phyloP scores from a whole-genome alignment of 2,888 invertebrate genomes.

The Spodoptera picta region DNA sequence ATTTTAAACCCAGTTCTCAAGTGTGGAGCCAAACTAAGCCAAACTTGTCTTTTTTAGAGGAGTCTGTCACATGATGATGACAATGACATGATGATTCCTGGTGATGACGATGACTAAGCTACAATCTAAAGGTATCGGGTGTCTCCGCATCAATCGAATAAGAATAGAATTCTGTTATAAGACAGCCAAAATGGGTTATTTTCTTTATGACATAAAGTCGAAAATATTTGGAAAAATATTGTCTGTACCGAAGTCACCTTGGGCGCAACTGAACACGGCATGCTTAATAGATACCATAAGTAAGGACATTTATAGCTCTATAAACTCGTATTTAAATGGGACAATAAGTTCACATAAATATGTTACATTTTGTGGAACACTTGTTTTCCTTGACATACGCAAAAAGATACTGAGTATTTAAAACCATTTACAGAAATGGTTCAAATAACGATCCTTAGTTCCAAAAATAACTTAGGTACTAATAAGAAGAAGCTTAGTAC shows the following conservation, averaged over 20 bases:
- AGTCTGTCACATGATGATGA: no score
- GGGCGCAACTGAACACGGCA: conserved; percentile 33
- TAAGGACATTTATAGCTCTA: conserved; percentile 40
- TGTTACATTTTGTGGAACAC: conserved; percentile 18
- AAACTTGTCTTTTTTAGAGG: no score
- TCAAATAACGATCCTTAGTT: no score
- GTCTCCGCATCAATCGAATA: conserved; percentile 4
- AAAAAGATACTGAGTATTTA: no score
- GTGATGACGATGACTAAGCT: no score
- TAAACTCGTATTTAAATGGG: conserved; percentile 39
- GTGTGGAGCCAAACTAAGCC: no score
- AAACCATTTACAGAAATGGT: no score
- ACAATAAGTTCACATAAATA: conserved; percentile 29
- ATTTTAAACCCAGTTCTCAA: no score
- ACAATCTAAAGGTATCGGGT: neutral
- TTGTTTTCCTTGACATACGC: conserved; percentile 5
- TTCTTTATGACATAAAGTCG: conserved; percentile 23
- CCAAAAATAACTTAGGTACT: no score
- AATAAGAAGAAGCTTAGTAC: no score
- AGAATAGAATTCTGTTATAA: neutral
- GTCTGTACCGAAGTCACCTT: conserved; percentile 44
- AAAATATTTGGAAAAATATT: conserved; percentile 24
- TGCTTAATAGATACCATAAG: conserved; percentile 36
- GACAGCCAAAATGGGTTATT: conserved; percentile 17
- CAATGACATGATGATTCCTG: no score